phyloP scores from a whole-genome alignment of 2,888 invertebrate species.

The Drosophila anomalata region DNA sequence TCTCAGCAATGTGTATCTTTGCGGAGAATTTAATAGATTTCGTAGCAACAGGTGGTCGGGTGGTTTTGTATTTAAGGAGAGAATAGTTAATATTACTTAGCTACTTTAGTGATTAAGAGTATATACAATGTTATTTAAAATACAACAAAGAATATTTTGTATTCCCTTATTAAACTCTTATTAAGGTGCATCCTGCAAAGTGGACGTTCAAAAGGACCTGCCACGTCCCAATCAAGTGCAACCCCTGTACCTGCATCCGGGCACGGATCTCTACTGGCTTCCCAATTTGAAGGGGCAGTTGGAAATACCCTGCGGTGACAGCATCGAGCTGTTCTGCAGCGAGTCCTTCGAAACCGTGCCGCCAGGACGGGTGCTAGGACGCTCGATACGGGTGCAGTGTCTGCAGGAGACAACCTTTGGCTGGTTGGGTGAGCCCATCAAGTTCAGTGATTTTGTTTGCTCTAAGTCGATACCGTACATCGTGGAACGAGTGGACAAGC shows the following conservation, averaged over 20 bases:
- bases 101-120: no score
- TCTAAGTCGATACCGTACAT: constrained; percentile 53
- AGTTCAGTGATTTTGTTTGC: constrained; percentile 69
- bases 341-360: constrained; percentile 51
- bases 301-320: constrained; percentile 66
- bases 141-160: no score
- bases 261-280: constrained; percentile 75
- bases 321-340: constrained; percentile 80
- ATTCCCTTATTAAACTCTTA: no score
- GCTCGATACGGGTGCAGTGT: constrained; percentile 63
- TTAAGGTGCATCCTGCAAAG: constrained; percentile 54
- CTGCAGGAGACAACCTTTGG: constrained; percentile 63
- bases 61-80: not conserved
- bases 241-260: constrained; percentile 85
- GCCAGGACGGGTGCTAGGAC: constrained; percentile 15
- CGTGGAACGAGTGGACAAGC: constrained; percentile 62
- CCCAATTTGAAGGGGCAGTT: constrained; percentile 74
- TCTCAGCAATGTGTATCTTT: not conserved
- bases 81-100: not conserved
- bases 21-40: not conserved
- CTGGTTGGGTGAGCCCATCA: constrained; percentile 58
- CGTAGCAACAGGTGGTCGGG: not conserved
- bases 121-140: no score
- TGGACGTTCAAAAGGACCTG: constrained; percentile 74
- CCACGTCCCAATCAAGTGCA: constrained; percentile 84